phyloP scores from a whole-genome alignment of 1,140 invertebrate species.

The Eulimnadia texana region DNA sequence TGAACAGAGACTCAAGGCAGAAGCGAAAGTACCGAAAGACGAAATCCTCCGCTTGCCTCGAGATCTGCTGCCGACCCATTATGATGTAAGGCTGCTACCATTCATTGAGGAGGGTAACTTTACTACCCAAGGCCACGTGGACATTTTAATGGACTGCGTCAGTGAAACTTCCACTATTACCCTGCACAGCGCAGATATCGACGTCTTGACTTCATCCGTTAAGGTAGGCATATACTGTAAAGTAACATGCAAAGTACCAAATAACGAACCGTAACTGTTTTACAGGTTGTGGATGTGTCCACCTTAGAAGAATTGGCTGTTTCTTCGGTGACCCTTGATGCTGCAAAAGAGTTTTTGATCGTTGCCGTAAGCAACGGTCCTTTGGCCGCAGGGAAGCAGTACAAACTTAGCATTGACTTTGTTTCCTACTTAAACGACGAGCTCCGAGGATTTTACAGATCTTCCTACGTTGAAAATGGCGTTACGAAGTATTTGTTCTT shows the following conservation, averaged over 20 bases:
- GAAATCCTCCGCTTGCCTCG: conserved; percentile 6
- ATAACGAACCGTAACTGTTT: no score
- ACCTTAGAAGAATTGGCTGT: background rate
- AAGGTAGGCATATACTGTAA: no score
- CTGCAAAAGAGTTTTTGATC: background rate
- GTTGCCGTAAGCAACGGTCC: background rate
- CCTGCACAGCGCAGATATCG: conserved; percentile 8
- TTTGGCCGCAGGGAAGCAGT: background rate
- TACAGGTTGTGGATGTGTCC: background rate
- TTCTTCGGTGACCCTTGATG: background rate
- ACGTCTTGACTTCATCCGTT: conserved; percentile 3
- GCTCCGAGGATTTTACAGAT: conserved; percentile 12
- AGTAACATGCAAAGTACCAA: background rate
- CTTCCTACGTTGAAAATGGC: conserved; percentile 9
- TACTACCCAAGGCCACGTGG: conserved; percentile 3
- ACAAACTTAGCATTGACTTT: conserved; percentile 6
- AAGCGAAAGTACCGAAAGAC: background rate
- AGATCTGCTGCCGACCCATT: conserved; percentile 2
- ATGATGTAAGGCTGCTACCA: conserved; percentile 8
- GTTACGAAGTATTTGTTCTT: conserved; percentile 6
- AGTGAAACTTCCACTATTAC: conserved; percentile 2
- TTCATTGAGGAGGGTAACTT: conserved; percentile 9
- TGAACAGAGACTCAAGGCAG: background rate
- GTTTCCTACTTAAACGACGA: conserved; percentile 11
- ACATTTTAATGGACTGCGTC: conserved; percentile 11